Percentiles rank a stretch among this genome's conserved stretches.
These are phyloP conservation scores for Rhinolophus ferrumequinum DNA, from an alignment of 2,113 vertebrate genomes.

Conservation along the genomic window DNA sequence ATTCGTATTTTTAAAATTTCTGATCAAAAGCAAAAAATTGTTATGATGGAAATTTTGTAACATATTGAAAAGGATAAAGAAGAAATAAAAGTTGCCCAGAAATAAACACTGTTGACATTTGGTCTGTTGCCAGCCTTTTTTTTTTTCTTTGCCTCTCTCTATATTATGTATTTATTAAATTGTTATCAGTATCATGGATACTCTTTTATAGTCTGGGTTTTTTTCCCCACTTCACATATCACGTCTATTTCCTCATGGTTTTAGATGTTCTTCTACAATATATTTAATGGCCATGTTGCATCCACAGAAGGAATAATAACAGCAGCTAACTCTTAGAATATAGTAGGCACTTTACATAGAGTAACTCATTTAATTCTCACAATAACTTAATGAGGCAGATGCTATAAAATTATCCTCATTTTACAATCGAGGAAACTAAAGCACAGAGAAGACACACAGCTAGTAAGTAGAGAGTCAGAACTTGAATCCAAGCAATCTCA, in stretches of 20 bases:
- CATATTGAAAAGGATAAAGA: not conserved
- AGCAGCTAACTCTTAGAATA: not conserved
- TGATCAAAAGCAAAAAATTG: not conserved
- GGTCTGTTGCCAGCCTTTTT: not conserved
- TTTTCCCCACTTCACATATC: not conserved
- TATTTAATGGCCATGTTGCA: not conserved
- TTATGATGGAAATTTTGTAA: not conserved
- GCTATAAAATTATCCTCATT: not conserved
- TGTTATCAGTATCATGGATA: not conserved
- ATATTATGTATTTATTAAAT: not conserved
- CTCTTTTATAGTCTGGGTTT: not conserved
- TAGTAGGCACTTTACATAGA: not conserved
- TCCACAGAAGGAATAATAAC: not conserved
- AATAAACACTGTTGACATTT: not conserved
- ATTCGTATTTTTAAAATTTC: not conserved
- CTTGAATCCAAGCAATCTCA: not conserved
- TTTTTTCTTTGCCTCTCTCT: not conserved
- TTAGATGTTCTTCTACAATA: not conserved
- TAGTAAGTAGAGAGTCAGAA: not conserved
- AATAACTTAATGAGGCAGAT: not conserved
- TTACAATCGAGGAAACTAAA: not conserved
- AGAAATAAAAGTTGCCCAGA: not conserved
- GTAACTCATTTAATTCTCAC: not conserved
- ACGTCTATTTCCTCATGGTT: not conserved
- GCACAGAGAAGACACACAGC: not conserved